Conservation (phyloP, 2,888 invertebrate species). For the Lycaena phlaeas region DNA sequence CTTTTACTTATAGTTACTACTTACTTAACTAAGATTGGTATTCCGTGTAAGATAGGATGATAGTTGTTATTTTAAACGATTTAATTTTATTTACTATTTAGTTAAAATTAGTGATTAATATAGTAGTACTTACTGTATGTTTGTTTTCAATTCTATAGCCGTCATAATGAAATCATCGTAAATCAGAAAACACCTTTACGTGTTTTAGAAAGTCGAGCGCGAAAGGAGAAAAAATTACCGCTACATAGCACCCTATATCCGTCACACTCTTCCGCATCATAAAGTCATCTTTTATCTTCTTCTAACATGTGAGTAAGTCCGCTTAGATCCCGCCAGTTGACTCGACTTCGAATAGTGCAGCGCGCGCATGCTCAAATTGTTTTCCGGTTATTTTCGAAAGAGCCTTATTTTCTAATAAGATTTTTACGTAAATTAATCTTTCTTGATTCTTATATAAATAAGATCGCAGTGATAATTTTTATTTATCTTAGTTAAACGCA, state of each 20-base stretch:
- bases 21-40: too few relatives aligned
- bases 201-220: conserved; percentile 68
- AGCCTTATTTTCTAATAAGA: conserved; percentile 26
- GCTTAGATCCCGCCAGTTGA: conserved; percentile 44
- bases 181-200: conserved; percentile 44
- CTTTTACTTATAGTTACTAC: too few relatives aligned
- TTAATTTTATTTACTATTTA: too few relatives aligned
- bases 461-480: conserved; percentile 7
- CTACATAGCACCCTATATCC: conserved; percentile 51
- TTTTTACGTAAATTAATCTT: conserved; percentile 14
- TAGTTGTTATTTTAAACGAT: too few relatives aligned
- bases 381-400: conserved; percentile 27
- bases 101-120: too few relatives aligned
- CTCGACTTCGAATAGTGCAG: conserved; percentile 28
- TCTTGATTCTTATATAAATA: background rate
- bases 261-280: conserved; percentile 31
- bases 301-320: conserved; percentile 39
- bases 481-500: conserved; percentile 7
- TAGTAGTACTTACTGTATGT: too few relatives aligned
- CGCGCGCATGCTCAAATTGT: conserved; percentile 41
- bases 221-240: conserved; percentile 70
- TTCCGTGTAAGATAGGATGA: too few relatives aligned
- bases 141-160: too few relatives aligned
- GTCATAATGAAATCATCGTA: conserved; percentile 30
- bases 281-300: conserved; percentile 30